A percentile compares a stretch with the other conserved stretches of the same genome.
These are phyloP conservation scores for Hirundichthys speculiger DNA, from an alignment of 2,113 vertebrate genomes.

Conservation along the genomic window DNA sequence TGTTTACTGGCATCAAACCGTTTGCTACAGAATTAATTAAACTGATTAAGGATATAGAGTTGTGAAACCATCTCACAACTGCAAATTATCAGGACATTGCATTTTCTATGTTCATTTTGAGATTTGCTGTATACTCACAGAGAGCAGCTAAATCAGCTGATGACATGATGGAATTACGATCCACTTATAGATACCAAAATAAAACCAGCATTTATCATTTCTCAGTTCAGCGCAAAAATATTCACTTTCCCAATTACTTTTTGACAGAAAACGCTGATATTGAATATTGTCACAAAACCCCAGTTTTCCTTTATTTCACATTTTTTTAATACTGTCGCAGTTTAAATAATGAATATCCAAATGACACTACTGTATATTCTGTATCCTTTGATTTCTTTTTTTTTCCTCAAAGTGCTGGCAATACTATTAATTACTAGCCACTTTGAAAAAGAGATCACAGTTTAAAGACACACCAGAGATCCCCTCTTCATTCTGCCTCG, in stretches of 20 bases:
- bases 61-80: background rate
- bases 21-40: background rate
- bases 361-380: accelerated
- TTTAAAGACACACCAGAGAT: no score
- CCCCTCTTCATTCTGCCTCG: no score
- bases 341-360: background rate
- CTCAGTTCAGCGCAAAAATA: background rate
- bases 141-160: background rate
- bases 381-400: background rate
- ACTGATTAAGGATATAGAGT: background rate
- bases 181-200: background rate
- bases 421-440: background rate
- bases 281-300: background rate
- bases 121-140: no score
- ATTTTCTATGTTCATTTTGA: no score
- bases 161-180: background rate
- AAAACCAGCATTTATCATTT: background rate
- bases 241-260: background rate
- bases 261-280: no score
- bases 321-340: background rate
- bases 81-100: no score
- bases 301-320: background rate
- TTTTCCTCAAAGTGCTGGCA: background rate
- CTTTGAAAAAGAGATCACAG: no score
- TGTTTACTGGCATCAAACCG: background rate